Conservation (phyloP, 2,888 invertebrate genomes). For the Rutpela maculata region DNA sequence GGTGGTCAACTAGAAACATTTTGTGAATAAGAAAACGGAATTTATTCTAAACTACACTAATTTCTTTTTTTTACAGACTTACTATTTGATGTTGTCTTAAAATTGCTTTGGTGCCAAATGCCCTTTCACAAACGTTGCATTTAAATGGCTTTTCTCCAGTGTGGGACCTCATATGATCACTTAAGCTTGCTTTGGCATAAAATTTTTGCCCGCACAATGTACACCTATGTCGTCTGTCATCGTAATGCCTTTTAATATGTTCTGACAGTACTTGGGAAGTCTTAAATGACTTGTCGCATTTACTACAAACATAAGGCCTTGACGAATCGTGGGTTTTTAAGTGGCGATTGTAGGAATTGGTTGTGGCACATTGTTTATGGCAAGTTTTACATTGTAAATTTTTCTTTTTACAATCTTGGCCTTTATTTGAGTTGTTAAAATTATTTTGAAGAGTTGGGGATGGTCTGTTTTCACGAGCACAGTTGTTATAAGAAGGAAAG, state of each 20-base stretch:
- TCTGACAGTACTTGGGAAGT: conserved; percentile 59
- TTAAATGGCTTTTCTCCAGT: conserved; percentile 28
- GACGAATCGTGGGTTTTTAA: conserved; percentile 56
- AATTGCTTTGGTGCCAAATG: conserved; percentile 59
- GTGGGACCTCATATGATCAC: conserved; percentile 56
- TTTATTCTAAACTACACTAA: too few species aligned
- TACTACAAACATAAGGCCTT: conserved; percentile 57
- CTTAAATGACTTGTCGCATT: conserved; percentile 61
- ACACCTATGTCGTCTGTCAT: conserved; percentile 60
- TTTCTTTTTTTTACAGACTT: conserved; percentile 38
- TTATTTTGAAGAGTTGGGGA: neutral
- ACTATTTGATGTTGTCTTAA: conserved; percentile 59
- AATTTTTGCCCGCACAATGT: conserved; percentile 59
- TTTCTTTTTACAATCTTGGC: neutral
- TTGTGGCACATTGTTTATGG: conserved; percentile 55
- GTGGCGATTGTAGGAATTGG: conserved; percentile 58
- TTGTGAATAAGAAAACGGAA: too few species aligned
- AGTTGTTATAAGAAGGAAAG: neutral
- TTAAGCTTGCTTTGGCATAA: conserved; percentile 59
- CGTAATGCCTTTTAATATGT: conserved; percentile 61
- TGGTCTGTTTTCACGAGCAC: neutral
- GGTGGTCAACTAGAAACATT: too few species aligned
- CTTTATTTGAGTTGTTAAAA: neutral
- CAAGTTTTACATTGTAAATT: conserved; percentile 50
- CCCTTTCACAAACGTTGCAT: conserved; percentile 34